Percentiles rank a stretch among this genome's conserved stretches.
Conservation (phyloP, 1,140 invertebrate species). For the Camponotus pennsylvanicus region DNA sequence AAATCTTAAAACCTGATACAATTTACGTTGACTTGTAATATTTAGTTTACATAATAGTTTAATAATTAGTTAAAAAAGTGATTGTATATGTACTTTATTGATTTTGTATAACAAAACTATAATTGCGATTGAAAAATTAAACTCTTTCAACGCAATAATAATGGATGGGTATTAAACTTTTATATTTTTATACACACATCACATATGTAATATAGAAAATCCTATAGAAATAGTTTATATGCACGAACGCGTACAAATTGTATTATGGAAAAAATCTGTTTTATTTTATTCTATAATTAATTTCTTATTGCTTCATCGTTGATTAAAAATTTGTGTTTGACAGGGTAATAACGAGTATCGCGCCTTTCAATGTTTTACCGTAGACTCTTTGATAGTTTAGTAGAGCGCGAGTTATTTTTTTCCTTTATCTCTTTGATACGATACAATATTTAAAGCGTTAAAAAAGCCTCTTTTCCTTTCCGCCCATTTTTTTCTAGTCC, state of each 20-base stretch:
- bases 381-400: conserved; percentile 9
- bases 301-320: neutral
- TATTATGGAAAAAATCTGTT: neutral
- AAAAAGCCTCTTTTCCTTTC: neutral
- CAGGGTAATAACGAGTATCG: neutral
- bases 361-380: neutral
- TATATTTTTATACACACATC: neutral
- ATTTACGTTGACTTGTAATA: neutral
- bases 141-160: neutral
- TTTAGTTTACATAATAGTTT: conserved; percentile 4
- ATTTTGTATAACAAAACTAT: neutral
- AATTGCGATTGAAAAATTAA: neutral
- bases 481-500: neutral
- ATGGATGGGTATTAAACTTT: neutral
- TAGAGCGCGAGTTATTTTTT: neutral
- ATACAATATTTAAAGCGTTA: neutral
- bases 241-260: too few species aligned
- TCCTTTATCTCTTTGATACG: neutral
- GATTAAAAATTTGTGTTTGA: neutral
- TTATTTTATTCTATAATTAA: conserved; percentile 5
- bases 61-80: neutral
- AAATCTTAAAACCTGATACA: neutral
- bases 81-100: neutral
- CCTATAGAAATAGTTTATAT: neutral
- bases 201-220: neutral